These are phyloP conservation scores for Platygyra sinensis DNA, from an alignment of 64 coral and sea anemone genomes.

Conservation along the genomic window DNA sequence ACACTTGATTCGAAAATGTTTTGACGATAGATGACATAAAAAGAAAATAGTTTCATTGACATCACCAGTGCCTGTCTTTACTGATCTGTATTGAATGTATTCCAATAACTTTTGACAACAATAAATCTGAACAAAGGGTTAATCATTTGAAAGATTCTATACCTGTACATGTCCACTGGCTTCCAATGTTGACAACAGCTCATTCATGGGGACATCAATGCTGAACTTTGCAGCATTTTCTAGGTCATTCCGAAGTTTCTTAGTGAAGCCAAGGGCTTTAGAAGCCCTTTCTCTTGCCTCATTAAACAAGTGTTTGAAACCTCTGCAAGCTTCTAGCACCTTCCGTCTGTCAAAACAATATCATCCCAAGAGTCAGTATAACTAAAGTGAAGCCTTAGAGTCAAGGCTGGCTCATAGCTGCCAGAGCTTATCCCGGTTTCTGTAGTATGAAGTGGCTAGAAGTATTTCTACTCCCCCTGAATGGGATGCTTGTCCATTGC, in stretches of 20 bases:
- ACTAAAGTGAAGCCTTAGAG: no score
- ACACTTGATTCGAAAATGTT: no score
- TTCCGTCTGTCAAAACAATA: slow-evolving; percentile 64
- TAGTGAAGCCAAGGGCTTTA: slow-evolving; percentile 94
- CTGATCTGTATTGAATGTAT: no score
- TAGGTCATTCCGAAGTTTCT: slow-evolving; percentile 83
- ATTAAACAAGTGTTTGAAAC: slow-evolving; percentile 90
- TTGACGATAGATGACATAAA: neutral
- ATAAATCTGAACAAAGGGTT: neutral
- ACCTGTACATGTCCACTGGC: slow-evolving; percentile 82
- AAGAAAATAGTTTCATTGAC: neutral
- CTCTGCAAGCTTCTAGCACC: slow-evolving; percentile 88
- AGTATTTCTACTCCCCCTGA: no score
- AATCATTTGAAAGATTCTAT: neutral
- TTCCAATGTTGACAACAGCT: slow-evolving; percentile 74
- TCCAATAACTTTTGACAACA: neutral
- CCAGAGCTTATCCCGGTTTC: no score
- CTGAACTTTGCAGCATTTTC: slow-evolving; percentile 94
- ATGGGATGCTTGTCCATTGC: no score
- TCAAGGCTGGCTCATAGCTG: no score
- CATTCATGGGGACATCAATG: slow-evolving; percentile 69
- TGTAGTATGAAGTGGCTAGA: no score
- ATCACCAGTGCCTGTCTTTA: neutral
- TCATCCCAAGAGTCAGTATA: neutral
- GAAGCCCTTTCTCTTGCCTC: slow-evolving; percentile 91